Evolutionary conservation across 2,888 invertebrate species (phyloP).

Genomic region (Yponomeuta plumbellus): DNA sequence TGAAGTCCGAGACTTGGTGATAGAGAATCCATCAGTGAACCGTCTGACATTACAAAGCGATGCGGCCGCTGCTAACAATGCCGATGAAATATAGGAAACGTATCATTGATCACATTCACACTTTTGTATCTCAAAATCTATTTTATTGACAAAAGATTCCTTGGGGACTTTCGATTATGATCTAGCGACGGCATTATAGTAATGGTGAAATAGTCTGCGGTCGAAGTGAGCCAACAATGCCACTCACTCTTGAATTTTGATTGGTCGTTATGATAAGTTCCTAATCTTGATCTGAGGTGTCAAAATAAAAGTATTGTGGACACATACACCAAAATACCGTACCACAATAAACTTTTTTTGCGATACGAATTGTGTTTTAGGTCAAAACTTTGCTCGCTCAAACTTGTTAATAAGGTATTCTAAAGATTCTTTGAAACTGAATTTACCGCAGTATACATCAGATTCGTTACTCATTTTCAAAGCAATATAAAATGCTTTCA

Average conservation of each 20-base stretch:
- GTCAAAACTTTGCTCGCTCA: neutral
- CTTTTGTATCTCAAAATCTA: constrained; percentile 32
- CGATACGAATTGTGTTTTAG: neutral
- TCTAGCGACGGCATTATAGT: constrained; percentile 26
- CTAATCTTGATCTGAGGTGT: constrained; percentile 25
- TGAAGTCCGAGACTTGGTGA: constrained; percentile 22
- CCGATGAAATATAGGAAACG: constrained; percentile 51
- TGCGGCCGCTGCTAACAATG: constrained; percentile 34
- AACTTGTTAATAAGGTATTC: neutral
- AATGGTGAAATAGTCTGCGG: constrained; percentile 35
- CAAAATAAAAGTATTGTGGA: constrained; percentile 24
- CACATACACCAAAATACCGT: constrained; percentile 5
- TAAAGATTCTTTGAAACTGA: too few relatives aligned
- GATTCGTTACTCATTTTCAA: too few relatives aligned
- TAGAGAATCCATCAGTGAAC: constrained; percentile 30
- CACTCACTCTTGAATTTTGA: constrained; percentile 33
- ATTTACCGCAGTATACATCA: too few relatives aligned
- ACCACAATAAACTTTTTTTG: constrained; percentile 3
- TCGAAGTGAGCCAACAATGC: constrained; percentile 49
- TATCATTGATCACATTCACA: constrained; percentile 48
- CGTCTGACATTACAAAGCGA: constrained; percentile 11
- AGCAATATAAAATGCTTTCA: too few relatives aligned
- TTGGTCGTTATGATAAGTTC: constrained; percentile 24
- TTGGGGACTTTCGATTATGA: constrained; percentile 38
- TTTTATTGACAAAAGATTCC: constrained; percentile 30